These are phyloP conservation scores for Xestoiulus laeticollis DNA, from an alignment of 2,888 invertebrate species.

Conservation along the genomic window DNA sequence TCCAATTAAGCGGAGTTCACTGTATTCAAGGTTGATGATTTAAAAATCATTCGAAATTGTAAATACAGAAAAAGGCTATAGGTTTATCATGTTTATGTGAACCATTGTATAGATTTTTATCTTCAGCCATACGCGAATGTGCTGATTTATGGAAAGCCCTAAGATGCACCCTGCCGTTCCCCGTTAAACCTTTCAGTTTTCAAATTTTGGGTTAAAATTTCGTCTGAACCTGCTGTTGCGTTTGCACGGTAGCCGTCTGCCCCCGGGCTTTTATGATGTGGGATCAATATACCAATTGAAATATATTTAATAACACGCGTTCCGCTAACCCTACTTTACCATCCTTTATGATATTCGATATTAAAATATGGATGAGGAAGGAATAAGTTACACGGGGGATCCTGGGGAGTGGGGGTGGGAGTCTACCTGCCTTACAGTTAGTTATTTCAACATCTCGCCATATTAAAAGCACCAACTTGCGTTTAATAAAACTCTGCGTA, in stretches of 20 bases:
- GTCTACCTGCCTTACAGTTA: not conserved
- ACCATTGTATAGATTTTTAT: too few relatives aligned
- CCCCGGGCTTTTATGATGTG: constrained; percentile 1
- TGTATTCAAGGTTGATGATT: too few relatives aligned
- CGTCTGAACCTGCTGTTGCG: not conserved
- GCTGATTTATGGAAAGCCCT: too few relatives aligned
- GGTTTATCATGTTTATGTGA: too few relatives aligned
- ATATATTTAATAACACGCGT: not conserved
- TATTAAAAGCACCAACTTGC: not conserved
- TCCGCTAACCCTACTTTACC: not conserved
- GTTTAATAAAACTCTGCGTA: not conserved
- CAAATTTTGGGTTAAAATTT: not conserved
- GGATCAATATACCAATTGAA: not conserved
- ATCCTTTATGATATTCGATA: not conserved
- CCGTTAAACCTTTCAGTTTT: not conserved
- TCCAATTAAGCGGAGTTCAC: too few relatives aligned
- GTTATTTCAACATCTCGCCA: not conserved
- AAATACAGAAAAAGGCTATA: too few relatives aligned
- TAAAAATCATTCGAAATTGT: too few relatives aligned
- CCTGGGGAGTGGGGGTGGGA: not conserved
- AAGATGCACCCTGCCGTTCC: not conserved
- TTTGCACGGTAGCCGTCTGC: constrained; percentile 2
- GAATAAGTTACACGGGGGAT: not conserved
- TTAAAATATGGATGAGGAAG: not conserved
- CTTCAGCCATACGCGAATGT: too few relatives aligned